These are phyloP conservation scores for Clarias gariepinus DNA, from an alignment of 2,113 vertebrate genomes.

Conservation along the genomic window DNA sequence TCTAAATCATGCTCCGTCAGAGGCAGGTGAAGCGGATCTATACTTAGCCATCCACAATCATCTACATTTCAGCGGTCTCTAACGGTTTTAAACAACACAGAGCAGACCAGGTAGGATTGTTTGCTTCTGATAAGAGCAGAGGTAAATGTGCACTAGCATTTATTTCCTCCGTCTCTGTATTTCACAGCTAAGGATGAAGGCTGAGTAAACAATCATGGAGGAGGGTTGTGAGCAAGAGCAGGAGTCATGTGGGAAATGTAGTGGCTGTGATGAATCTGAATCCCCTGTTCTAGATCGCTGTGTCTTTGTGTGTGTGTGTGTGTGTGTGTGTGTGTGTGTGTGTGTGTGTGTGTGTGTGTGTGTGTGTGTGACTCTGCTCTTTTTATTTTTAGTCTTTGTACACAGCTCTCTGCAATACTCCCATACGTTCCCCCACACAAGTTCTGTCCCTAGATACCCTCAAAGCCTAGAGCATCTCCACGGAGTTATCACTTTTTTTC, in stretches of 20 bases:
- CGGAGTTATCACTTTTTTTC: background rate
- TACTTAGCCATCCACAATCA: constrained; percentile 27
- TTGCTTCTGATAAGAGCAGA: constrained; percentile 28
- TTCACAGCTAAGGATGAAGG: constrained; percentile 27
- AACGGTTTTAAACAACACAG: constrained; percentile 7
- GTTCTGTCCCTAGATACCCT: constrained; percentile 22
- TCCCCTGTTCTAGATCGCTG: constrained; percentile 43
- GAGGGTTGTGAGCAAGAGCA: constrained; percentile 30
- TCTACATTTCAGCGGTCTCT: constrained; percentile 32
- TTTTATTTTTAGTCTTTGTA: constrained; percentile 53
- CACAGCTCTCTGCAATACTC: constrained; percentile 37
- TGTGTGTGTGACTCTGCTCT: constrained; percentile 22
- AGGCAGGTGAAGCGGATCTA: constrained; percentile 35
- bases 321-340: background rate
- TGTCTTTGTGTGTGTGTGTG: constrained; percentile 9
- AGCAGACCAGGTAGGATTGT: constrained; percentile 36
- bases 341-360: background rate
- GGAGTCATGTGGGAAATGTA: constrained; percentile 50
- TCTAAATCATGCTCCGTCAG: constrained; percentile 23
- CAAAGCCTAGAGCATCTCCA: constrained; percentile 11
- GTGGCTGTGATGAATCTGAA: constrained; percentile 51
- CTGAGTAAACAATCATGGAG: constrained; percentile 40
- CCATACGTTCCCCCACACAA: constrained; percentile 28
- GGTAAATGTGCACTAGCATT: constrained; percentile 28
- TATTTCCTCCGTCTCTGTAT: constrained; percentile 27